Evolutionary conservation across 2,113 vertebrate species (phyloP), one percentile per base, ranked within the genome.

Genomic region (Colossoma macropomum): DNA sequence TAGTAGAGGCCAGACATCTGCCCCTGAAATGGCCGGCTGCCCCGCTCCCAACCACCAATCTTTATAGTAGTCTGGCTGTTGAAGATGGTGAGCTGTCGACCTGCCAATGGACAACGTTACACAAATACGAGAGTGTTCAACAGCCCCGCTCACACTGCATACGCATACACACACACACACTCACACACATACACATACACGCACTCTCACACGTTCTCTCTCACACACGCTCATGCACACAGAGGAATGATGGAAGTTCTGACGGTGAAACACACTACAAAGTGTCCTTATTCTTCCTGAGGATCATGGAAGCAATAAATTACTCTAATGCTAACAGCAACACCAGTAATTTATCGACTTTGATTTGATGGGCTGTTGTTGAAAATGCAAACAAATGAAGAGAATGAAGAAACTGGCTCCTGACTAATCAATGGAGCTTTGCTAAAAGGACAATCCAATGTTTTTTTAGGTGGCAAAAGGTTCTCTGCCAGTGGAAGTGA

Each of bases 41-140:
- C 87, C 7, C 92, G 93, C 88, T 99, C 97, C 79, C 95, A 96
- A 87, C 97, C 97, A 86, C 98, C 98, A 86, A 99, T 98, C 88
- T 96, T 96, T 94, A 99, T 98, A 82, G 97, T 98, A 82, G 97
- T 98, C 95, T 99, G 98, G 92, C 98, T 99, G 96, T 99, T 99
- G 97, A 99, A 99, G 96, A 99, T 99, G 95, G 98, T 99, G 92
- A 99, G 95, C 95, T 99, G 98, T 88, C 98, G 97, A 88, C 98
- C 98, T 99, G 95, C 87, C 91, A 63, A 63, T 89, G 95, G 92
- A 96, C 93, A 96, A 95, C 88, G 96, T 96, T 96, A 95, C 83
- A 87, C 92, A 96, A 93, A 96, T 95, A 95, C 94, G 92, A 93
- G 95, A 94, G 93, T 95, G 95, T 96, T 96, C 95, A 87, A 95